Conservation (phyloP, 35 echinoderm and acorn worm species). For the Anneissia japonica region DNA sequence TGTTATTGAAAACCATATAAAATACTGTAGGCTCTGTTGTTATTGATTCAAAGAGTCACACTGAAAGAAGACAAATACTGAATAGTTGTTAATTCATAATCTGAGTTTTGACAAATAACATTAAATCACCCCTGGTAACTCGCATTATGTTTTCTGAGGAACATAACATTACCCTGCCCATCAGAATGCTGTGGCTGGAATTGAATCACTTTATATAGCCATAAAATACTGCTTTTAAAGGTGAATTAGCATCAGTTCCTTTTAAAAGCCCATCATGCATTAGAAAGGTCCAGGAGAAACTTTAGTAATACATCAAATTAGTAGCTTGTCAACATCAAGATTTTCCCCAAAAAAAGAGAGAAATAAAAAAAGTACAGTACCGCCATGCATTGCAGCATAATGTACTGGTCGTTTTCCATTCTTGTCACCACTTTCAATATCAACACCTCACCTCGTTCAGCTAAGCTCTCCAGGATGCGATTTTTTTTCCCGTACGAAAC, state of each 20-base stretch:
- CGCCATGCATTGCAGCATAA: constrained; percentile 82
- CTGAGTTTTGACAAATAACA: too few species aligned
- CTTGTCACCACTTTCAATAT: constrained; percentile 64
- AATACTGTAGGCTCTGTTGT: too few species aligned
- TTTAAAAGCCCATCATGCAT: background rate
- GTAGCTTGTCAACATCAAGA: background rate
- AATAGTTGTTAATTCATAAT: too few species aligned
- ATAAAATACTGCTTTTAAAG: background rate
- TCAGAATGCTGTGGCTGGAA: too few species aligned
- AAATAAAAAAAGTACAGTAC: constrained; percentile 2
- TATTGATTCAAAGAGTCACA: too few species aligned
- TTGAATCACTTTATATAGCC: background rate
- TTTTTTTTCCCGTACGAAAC: too few species aligned
- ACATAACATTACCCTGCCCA: too few species aligned
- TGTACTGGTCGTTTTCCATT: constrained; percentile 65
- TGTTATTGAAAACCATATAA: too few species aligned
- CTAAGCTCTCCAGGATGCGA: too few species aligned
- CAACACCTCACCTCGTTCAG: constrained; percentile 24
- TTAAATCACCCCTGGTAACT: too few species aligned
- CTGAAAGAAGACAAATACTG: too few species aligned
- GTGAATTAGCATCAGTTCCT: background rate
- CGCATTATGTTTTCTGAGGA: too few species aligned
- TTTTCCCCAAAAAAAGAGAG: background rate
- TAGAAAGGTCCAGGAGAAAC: background rate
- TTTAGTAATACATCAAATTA: background rate